Evolutionary conservation across 2,888 invertebrate species (phyloP).

Genomic region (Nysson spinosus): DNA sequence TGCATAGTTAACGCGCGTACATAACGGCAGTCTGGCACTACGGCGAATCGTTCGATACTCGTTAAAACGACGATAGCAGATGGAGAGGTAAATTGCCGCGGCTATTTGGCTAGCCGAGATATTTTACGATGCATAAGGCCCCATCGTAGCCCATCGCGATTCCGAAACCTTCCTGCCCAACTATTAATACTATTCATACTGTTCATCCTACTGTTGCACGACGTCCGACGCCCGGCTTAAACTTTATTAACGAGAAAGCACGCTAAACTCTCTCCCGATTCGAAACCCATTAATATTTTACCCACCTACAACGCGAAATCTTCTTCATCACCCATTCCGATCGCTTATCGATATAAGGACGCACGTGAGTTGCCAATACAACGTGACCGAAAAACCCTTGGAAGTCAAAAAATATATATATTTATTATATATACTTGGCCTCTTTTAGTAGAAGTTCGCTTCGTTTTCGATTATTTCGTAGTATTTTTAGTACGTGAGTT

Average conservation of each 20-base stretch:
- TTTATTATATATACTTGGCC: no score
- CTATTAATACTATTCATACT: constrained; percentile 33
- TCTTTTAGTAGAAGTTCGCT: no score
- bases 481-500: no score
- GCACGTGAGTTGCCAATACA: no score
- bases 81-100: constrained; percentile 23
- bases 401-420: no score
- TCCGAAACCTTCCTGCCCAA: constrained; percentile 15
- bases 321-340: no score
- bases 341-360: no score
- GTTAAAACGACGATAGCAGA: constrained; percentile 15
- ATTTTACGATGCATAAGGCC: constrained; percentile 27
- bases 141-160: neutral
- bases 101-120: constrained; percentile 12
- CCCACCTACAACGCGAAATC: neutral
- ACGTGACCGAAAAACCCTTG: no score
- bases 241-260: constrained; percentile 27
- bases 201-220: neutral
- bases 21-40: constrained; percentile 13
- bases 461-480: no score
- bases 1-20: constrained; percentile 39
- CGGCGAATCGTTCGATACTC: constrained; percentile 16
- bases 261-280: neutral
- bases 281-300: constrained; percentile 14
- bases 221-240: neutral